Base-by-base conservation (phyloP, 2,797 vertebrate genomes). In the Atherinosoma microstoma region DNA sequence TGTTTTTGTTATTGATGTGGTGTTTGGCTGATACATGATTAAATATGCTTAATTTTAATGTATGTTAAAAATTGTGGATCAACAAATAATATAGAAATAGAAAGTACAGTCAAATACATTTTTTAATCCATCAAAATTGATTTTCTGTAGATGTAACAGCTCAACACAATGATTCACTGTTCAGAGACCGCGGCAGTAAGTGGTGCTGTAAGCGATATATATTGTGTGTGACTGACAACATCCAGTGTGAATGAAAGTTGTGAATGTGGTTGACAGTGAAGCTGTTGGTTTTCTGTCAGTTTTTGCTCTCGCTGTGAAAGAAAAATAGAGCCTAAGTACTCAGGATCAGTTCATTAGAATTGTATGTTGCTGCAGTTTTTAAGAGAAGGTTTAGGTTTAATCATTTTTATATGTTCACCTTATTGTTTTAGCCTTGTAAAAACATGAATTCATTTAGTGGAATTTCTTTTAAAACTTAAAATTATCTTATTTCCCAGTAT, bases 281-380 rank as follows among this genome's bases (percentile, higher is more conserved):
- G 56, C 38, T 65, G 57, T 83, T 86, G 82, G 78, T 83, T 84
- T 81, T 76, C 58, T 76, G n/a, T 59, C 8, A 29, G 74, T 85
- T 85, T 89, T 78, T 77, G 53, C 78, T 77, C 75, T 79, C 54
- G 35, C 56, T 76, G 56, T 40, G 24, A 63, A 64, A 63, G 34
- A 77, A 59, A 79, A 74, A 81, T 74, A 40, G 38, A 16, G 22
- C 24, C 13, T 29, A 54, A 53, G 34, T 24, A 51, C 70, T 54
- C 36, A 70, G 18, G 67, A 79, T 77, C 53, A 36, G 16, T 87
- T 87, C 74, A 64, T 77, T 8, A 75, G 75, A 84, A 79, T 32
- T 78, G 36, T 36, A 47, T 69, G 11, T 62, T 30, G 20, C 42
- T 80, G 83, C 77, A 79, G 83, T 81, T 89, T 82, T 59, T 64